Evolutionary conservation across 2,888 invertebrate genomes (phyloP), one percentile per base, ranked within the genome.

Genomic region (Chouioia cunea): DNA sequence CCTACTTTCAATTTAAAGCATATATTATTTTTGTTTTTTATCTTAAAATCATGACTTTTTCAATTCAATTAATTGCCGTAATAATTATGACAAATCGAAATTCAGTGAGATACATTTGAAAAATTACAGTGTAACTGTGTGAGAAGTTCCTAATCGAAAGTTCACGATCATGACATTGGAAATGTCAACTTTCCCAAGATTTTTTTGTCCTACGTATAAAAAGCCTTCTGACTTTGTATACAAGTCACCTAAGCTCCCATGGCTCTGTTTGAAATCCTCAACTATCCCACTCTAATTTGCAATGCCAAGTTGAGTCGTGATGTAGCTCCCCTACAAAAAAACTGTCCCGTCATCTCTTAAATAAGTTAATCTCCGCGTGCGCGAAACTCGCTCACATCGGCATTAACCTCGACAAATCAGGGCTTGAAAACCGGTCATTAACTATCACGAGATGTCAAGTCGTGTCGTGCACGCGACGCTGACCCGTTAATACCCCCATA

Each of bases 321-420:
- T 12, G 2, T 15, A 23, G 10, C 43, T 14, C 43, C 50, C 22
- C 43, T 27, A 15, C 47, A 1, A 20, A 58, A 57, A 65, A 70
- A 57, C 44, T 57, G 64, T 65, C 18, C 12, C 48, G 64, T 71
- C 71, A 71, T 67, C 67, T 66, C 67, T 67, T 58, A 59, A 67
- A 48, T n/a, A 71, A 62, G 65, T 52, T 66, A 65, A 70, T 59
- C 59, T 59, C 22, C 27, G 27, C 27, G 27, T 27, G 27, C 27
- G 27, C 44, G 18, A 27, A 53, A 65, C 52, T 36, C 36, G 70
- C 58, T 58, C 65, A 0, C 20, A 4, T 20, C 18, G 56, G 53
- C 48, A 47, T 66, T 60, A 67, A 27, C 43, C 52, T 22, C 44
- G 36, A 66, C 50, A 58, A 65, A 70, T 60, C 52, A 46, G 27